Percentiles rank a stretch among this genome's conserved stretches.
phyloP scores from a whole-genome alignment of 1,140 invertebrate species.

The Adelges cooleyi region DNA sequence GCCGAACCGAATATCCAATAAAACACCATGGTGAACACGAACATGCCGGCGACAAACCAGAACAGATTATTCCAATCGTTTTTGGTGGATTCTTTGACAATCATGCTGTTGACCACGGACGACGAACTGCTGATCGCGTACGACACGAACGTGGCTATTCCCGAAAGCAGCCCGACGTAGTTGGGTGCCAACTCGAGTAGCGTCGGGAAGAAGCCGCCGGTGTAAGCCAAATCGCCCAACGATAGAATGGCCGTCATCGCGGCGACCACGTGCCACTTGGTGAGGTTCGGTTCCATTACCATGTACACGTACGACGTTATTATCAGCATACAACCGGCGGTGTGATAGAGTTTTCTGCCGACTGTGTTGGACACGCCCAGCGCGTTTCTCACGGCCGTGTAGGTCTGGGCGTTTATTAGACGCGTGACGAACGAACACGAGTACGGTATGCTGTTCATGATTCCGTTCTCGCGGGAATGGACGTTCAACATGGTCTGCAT shows the following conservation, averaged over 20 bases:
- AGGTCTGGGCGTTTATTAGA: not conserved
- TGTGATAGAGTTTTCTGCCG: not conserved
- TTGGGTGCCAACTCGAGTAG: conserved; percentile 4
- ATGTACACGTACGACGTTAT: not conserved
- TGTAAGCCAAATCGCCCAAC: conserved; percentile 9
- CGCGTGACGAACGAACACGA: not conserved
- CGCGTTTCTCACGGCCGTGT: not conserved
- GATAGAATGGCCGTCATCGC: not conserved
- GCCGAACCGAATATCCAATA: conserved; percentile 18
- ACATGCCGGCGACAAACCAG: not conserved
- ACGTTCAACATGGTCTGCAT: not conserved
- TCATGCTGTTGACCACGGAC: not conserved
- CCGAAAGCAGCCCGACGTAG: conserved; percentile 2
- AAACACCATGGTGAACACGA: not conserved
- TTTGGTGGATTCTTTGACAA: not conserved
- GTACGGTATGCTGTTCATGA: not conserved
- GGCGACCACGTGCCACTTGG: not conserved
- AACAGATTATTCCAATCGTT: conserved; percentile 3
- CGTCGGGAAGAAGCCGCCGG: conserved; percentile 4
- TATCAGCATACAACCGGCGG: not conserved
- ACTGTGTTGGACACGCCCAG: not conserved
- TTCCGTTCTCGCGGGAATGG: not conserved
- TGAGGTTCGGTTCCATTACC: not conserved
- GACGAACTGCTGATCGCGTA: not conserved
- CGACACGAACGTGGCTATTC: not conserved